Evolutionary conservation across 2,113 vertebrate genomes (phyloP).

Genomic region (Baryphthengus martii): DNA sequence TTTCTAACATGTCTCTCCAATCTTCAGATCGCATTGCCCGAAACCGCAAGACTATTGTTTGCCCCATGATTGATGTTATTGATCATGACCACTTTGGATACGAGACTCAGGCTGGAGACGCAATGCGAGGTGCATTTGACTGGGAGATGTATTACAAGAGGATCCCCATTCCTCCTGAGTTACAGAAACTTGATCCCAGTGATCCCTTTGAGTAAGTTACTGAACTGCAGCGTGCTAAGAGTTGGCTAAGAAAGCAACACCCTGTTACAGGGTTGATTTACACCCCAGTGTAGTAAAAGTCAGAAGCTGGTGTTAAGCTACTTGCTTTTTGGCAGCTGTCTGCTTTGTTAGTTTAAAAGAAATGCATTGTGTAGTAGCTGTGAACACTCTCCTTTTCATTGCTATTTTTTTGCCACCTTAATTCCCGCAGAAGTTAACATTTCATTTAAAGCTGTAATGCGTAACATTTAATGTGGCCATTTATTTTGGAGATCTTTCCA

Average conservation of each 20-base stretch:
- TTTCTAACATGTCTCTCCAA: slow-evolving; percentile 30
- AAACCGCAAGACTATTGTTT: slow-evolving; percentile 93
- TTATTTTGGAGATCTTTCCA: slow-evolving; percentile 30
- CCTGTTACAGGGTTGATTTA: background rate
- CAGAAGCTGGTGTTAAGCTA: slow-evolving; percentile 12
- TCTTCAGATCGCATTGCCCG: slow-evolving; percentile 90
- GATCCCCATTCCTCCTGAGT: slow-evolving; percentile 90
- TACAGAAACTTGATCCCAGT: slow-evolving; percentile 89
- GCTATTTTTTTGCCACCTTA: slow-evolving; percentile 7
- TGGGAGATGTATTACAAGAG: slow-evolving; percentile 99
- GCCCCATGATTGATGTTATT: slow-evolving; percentile 98
- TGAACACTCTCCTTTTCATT: background rate
- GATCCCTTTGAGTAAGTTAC: slow-evolving; percentile 94
- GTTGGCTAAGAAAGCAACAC: background rate
- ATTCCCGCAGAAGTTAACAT: slow-evolving; percentile 32
- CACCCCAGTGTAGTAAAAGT: background rate
- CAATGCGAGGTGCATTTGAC: slow-evolving; percentile 97
- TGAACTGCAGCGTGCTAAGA: background rate
- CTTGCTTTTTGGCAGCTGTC: slow-evolving; percentile 35
- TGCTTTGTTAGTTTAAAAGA: slow-evolving; percentile 22
- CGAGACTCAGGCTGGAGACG: slow-evolving; percentile 93
- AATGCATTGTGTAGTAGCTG: slow-evolving; percentile 5
- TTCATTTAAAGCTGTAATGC: slow-evolving; percentile 9
- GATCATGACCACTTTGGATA: slow-evolving; percentile 97
- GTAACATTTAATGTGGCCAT: background rate